A percentile compares a stretch with the other conserved stretches of the same genome.
These are phyloP conservation scores for Lucinisca nassula DNA, from an alignment of 2,888 invertebrate species.

Conservation along the genomic window DNA sequence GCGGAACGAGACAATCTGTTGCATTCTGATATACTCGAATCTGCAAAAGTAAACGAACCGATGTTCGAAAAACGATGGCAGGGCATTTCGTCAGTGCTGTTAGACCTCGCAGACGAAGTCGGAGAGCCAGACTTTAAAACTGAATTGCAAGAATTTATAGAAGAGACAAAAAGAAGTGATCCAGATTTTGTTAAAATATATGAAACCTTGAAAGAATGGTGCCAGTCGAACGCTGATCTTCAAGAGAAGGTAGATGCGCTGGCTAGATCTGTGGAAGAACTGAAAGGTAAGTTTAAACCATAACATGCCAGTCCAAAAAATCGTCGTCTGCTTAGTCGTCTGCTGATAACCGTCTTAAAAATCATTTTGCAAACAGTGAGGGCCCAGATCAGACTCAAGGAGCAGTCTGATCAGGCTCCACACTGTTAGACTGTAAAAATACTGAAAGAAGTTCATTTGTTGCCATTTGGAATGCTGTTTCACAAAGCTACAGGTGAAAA, in stretches of 20 bases:
- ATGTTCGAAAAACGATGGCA: neutral
- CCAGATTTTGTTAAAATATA: neutral
- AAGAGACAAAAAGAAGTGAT: neutral
- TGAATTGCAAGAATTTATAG: neutral
- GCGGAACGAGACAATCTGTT: neutral
- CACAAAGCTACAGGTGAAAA: no score
- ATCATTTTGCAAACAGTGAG: no score
- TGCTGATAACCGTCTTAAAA: no score
- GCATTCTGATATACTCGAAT: neutral
- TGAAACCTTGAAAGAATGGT: neutral
- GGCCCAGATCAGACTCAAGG: no score
- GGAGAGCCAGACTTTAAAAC: neutral
- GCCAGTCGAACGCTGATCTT: neutral
- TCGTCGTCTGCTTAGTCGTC: no score
- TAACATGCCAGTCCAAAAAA: no score
- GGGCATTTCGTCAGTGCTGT: neutral
- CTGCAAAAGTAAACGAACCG: neutral
- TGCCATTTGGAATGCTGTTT: no score
- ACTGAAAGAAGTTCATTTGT: no score
- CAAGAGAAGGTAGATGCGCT: neutral
- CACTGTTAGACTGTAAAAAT: no score
- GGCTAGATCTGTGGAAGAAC: neutral
- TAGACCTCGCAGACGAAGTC: neutral
- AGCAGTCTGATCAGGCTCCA: no score
- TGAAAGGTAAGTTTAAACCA: neutral